phyloP scores from a whole-genome alignment of 2,888 invertebrate genomes.

The Fragum sueziense region DNA sequence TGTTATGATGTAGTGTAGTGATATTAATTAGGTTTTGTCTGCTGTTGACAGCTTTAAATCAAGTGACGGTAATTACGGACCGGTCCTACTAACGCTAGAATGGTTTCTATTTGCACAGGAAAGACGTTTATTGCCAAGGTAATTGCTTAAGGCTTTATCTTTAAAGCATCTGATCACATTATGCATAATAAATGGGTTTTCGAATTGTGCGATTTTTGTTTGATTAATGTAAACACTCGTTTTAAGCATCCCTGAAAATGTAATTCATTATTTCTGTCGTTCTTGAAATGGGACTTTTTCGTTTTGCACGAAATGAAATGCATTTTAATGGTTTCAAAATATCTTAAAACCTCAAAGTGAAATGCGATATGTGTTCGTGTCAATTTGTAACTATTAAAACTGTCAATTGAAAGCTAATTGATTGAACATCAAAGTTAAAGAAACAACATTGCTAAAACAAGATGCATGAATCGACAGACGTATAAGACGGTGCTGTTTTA shows the following conservation, averaged over 20 bases:
- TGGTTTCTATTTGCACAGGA: background rate
- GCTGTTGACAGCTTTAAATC: conserved; percentile 12
- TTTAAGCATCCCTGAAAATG: background rate
- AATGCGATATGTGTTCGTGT: no score
- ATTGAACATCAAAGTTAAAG: no score
- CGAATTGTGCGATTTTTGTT: background rate
- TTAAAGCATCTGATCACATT: background rate
- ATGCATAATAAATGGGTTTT: background rate
- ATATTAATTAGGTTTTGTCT: conserved; percentile 19
- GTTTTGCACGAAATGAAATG: no score
- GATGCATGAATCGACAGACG: no score
- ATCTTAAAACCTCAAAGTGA: no score
- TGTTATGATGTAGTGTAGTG: conserved; percentile 5
- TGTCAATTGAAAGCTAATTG: no score
- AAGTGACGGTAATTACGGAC: background rate
- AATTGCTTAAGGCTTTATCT: background rate
- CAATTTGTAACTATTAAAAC: no score
- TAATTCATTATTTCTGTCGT: background rate
- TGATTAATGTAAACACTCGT: background rate
- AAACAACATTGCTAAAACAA: no score
- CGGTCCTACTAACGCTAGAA: background rate
- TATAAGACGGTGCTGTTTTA: no score
- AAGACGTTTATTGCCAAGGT: background rate
- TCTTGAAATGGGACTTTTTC: background rate
- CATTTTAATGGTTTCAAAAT: no score